phyloP scores from a whole-genome alignment of 2,113 vertebrate species.

The Equus quagga region DNA sequence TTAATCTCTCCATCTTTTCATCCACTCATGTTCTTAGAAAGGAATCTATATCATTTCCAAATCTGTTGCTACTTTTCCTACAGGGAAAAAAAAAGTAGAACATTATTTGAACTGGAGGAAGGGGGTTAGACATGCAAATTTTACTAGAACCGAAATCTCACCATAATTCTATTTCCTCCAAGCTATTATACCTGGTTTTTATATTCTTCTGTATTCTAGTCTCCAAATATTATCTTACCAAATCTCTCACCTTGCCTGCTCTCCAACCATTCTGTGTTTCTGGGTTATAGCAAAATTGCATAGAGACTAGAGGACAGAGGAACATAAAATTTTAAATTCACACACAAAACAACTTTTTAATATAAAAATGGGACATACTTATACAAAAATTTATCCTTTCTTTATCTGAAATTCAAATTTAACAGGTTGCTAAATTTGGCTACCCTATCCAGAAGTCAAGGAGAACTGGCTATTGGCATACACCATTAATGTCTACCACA shows the following conservation, averaged over 20 bases:
- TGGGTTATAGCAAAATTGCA: no score
- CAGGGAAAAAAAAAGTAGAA: rapidly evolving
- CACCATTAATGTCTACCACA: neutral
- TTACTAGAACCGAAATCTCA: neutral
- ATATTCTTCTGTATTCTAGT: neutral
- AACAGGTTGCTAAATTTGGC: neutral
- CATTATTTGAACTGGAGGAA: neutral
- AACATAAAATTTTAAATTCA: neutral
- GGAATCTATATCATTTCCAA: neutral
- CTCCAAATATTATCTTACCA: neutral
- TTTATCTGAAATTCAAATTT: slow-evolving; percentile 21
- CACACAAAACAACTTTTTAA: neutral
- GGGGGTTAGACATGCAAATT: neutral
- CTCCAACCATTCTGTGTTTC: no score
- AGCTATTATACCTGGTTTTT: neutral
- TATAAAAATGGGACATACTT: neutral
- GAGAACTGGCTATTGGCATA: neutral
- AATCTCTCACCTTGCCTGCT: no score
- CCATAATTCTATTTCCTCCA: neutral
- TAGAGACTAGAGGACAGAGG: neutral
- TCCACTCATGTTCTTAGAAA: neutral
- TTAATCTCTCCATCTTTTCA: neutral
- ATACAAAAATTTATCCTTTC: neutral
- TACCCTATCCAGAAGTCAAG: neutral
- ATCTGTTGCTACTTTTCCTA: neutral